Percentiles rank a stretch among this genome's conserved stretches.
These are phyloP conservation scores for Chironomus tepperi DNA, from an alignment of 1,140 invertebrate genomes.

Conservation along the genomic window DNA sequence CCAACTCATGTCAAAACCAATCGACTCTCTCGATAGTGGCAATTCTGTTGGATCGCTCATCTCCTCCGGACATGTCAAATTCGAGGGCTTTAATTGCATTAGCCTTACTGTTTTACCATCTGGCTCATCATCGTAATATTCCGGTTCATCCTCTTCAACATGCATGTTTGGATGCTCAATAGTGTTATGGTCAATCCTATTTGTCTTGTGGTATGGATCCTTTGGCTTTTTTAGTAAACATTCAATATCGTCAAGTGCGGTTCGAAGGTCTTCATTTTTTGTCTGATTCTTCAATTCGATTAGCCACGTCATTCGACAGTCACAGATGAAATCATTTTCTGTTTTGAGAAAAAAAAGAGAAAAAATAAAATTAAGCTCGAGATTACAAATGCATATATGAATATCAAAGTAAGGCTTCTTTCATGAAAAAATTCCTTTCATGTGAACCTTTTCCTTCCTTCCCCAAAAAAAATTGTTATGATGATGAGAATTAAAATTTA, in stretches of 20 bases:
- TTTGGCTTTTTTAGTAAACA: constrained; percentile 52
- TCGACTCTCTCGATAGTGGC: constrained; percentile 43
- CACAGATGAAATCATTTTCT: constrained; percentile 71
- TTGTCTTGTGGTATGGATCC: constrained; percentile 22
- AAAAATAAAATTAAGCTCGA: constrained; percentile 26
- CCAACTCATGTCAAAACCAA: constrained; percentile 38
- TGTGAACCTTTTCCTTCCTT: too few species aligned
- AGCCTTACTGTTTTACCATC: constrained; percentile 40
- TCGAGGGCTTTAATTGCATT: constrained; percentile 52
- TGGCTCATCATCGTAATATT: constrained; percentile 35
- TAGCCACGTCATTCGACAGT: constrained; percentile 69
- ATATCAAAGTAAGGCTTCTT: too few species aligned
- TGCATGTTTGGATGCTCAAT: constrained; percentile 26
- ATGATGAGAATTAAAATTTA: too few species aligned
- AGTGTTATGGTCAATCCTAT: constrained; percentile 25
- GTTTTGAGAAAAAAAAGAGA: constrained; percentile 29
- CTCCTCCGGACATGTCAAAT: constrained; percentile 56
- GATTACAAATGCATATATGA: too few species aligned
- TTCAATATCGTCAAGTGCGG: constrained; percentile 54
- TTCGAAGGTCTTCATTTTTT: constrained; percentile 53
- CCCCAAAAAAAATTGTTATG: too few species aligned
- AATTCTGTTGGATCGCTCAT: constrained; percentile 50
- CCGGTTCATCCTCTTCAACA: constrained; percentile 29
- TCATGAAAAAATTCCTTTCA: too few species aligned
- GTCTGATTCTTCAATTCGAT: constrained; percentile 62